Evolutionary conservation across 2,797 vertebrate species (phyloP), one percentile per base, ranked within the genome.

Genomic region (Rhinogobio ventralis): DNA sequence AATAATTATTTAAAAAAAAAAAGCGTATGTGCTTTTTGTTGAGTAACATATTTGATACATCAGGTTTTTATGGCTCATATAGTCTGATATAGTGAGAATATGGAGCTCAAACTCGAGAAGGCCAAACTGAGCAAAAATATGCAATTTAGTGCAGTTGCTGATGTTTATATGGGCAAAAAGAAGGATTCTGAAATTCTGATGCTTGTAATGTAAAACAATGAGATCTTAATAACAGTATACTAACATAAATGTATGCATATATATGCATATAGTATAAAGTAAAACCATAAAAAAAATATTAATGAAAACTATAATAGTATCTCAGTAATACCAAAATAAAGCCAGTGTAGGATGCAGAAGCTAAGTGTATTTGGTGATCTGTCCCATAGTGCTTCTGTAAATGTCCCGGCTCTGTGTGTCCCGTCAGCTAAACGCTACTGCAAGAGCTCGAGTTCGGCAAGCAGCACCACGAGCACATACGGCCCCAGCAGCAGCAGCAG

Each of bases 401-500:
- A 69, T 19, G 14, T 33, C 62, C 51, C 39, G 57, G 19, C 23
- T 79, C 23, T 79, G 30, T 82, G 55, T 79, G 39, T 89, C 81
- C 89, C 57, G 25, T 64, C 96, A 99, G 98, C 96, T 83, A 99
- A 99, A 94, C 97, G 97, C 76, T 98, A 97, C 95, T 99, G 97
- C 94, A 99, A 98, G 96, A 97, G 97, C 92, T 97, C 97, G 85
- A 99, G 98, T 93, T 98, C 98, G 28, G 97, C 97, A 90, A 98
- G 97, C 96, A 99, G 98, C 95, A 97, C 95, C 93, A 96, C 96
- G 91, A 99, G 98, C 96, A 99, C 97, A 94, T 99, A 99, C 89
- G 97, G 98, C 42, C 98, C 97, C 92, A 99, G 98, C 96, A 99
- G 98, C 96, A 99, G 98, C 92, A 98, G 97, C 95, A 96, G 95